Conservation (phyloP, 2,113 vertebrate genomes). For the Aepyceros melampus region DNA sequence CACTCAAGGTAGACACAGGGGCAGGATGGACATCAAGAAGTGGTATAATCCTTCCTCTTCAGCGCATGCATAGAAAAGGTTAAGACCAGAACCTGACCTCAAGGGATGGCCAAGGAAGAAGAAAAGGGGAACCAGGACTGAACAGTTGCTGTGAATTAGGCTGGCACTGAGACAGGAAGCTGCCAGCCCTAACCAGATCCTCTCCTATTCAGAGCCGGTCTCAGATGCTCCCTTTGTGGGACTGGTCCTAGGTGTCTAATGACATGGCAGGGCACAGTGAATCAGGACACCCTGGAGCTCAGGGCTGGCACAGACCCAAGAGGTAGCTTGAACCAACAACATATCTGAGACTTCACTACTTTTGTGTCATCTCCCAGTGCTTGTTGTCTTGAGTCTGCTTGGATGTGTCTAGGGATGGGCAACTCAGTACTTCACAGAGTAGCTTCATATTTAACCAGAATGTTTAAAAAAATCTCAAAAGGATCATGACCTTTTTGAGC, state of each 20-base stretch:
- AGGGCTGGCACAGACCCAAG: background rate
- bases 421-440: background rate
- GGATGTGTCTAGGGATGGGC: background rate
- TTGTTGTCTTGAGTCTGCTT: background rate
- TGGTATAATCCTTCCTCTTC: background rate
- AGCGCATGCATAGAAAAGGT: background rate
- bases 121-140: background rate
- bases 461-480: background rate
- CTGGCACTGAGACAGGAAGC: background rate
- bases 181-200: background rate
- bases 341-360: background rate
- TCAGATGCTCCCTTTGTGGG: background rate
- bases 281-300: background rate
- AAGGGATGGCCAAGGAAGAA: background rate
- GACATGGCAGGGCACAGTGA: background rate
- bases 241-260: background rate
- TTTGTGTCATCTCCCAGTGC: background rate
- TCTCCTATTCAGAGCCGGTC: background rate
- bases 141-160: background rate
- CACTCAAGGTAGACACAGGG: background rate
- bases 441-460: background rate
- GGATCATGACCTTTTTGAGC: background rate
- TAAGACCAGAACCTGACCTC: background rate
- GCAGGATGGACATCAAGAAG: background rate
- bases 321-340: background rate